Base-by-base conservation (phyloP, 2,888 invertebrate genomes). In the Tridacna gigas region DNA sequence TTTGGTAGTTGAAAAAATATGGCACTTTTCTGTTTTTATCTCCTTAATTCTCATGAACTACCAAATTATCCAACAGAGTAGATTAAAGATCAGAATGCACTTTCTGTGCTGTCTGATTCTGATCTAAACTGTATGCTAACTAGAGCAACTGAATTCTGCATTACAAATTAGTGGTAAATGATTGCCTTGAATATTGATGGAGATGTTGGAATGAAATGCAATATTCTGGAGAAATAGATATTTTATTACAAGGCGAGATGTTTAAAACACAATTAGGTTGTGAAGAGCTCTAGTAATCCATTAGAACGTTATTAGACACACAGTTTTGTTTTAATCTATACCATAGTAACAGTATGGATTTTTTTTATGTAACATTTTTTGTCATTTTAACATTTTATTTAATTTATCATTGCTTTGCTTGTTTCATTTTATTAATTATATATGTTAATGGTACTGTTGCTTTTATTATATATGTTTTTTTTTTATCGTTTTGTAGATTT, bases 371-470 rank as follows among this genome's bases (percentile, higher is more conserved):
- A 37, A 37, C 37, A 37, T 37, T 37, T 37, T 37, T 37, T 37
- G 37, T 37, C 37, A 37, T 37, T 20, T 61, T 75, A 60, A 37
- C 37, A 45, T 61, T 63, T 37, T 63, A 75, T 75, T 75, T 75
- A 75, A 63, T 75, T 75, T 63, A 63, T 75, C 63, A 63, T 63
- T 63, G 75, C 75, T 75, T 75, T 63, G 75, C 75, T 75, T 74
- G 25, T 74, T 61, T 63, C 75, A 61, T 63, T 61, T 75, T 75
- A 45, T 60, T 74, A 61, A 51, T 60, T 71, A 47, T 71, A 71
- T 71, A 71, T 48, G 71, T 71, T 71, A 51, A 71, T 20, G 71
- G 71, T 71, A 71, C 48, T 48, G 48, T 71, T 71, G 71, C 71
- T 71, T 71, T 71, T 69, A n/a, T 71, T 47, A 11, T 26, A 51